Evolutionary conservation across 2,797 vertebrate species (phyloP), one percentile per base, ranked within the genome.

Genomic region (Enteromius radiatus): DNA sequence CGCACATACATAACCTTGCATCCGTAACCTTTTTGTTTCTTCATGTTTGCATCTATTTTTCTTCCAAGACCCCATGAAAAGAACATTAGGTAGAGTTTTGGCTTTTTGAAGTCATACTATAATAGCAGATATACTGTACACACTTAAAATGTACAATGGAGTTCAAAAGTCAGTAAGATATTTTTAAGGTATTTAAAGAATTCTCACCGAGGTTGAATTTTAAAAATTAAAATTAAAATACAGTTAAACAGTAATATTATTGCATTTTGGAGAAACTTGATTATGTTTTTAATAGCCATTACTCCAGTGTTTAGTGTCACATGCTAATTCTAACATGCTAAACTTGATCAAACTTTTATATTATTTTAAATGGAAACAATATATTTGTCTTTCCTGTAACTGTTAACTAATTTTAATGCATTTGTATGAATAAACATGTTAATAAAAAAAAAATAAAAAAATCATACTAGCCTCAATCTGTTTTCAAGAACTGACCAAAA

Each of bases 61-160:
- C 14, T 54, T 54, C 28, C 21, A 54, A 74, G 12, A 23, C 31
- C 31, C 14, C 6, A 17, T 23, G 6, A 56, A 23, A 56, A 38
- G 12, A 74, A 52, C 12, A 54, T 36, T 36, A n/a, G 3, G 6
- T 36, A n/a, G 47, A 74, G 69, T 28, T 70, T 45, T 28, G 7
- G n/a, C 23, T 69, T 65, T 69, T 47, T 31, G 26, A 31, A 71
- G 26, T 52, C 69, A 5, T 21, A 12, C 26, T 52, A 33, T 52
- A 73, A 52, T 73, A 52, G 19, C n/a, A 73, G 28, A 71, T 71
- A 71, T 49, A 71, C 26, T 56, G 9, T 56, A 33, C 45, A 21
- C 17, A 19, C 31, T 33, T 33, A 73, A 10, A 5, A 47, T 12
- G 10, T 52, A 33, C 5, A 21, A 26, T 11, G 49, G 17, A 3